A percentile compares a stretch with the other conserved stretches of the same genome.
Evolutionary conservation across 2,113 vertebrate species (phyloP).

Genomic region (Scatophagus argus): DNA sequence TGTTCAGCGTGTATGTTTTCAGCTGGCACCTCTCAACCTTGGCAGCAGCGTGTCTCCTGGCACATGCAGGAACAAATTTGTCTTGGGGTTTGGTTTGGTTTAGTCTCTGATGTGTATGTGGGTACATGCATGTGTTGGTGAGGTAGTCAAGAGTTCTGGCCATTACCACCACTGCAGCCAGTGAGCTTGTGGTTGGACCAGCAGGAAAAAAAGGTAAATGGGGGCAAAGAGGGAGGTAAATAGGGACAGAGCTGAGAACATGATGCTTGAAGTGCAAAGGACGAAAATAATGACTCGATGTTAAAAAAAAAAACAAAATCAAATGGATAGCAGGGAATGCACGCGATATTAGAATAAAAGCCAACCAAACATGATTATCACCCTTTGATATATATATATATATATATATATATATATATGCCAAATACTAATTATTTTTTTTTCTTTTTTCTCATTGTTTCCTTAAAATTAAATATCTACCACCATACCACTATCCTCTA

Average conservation of each 20-base stretch:
- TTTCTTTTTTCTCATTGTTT: neutral
- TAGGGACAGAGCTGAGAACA: constrained; percentile 31
- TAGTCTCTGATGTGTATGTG: constrained; percentile 47
- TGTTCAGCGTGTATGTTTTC: constrained; percentile 65
- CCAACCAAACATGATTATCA: neutral
- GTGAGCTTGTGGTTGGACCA: constrained; percentile 46
- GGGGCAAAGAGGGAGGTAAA: constrained; percentile 31
- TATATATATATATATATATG: constrained; percentile 19
- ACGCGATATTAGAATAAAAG: no score
- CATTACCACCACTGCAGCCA: constrained; percentile 69
- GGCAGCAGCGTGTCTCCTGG: constrained; percentile 70
- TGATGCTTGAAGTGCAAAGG: neutral
- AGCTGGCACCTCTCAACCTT: constrained; percentile 72
- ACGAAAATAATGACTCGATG: constrained; percentile 21
- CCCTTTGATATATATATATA: no score
- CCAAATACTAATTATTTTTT: neutral
- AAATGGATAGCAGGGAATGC: neutral
- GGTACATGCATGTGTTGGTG: constrained; percentile 39
- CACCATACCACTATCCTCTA: constrained; percentile 36
- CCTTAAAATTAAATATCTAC: constrained; percentile 32
- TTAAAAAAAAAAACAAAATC: constrained; percentile 5
- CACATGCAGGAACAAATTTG: constrained; percentile 76
- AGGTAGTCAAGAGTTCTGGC: constrained; percentile 64
- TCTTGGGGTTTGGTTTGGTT: constrained; percentile 75
- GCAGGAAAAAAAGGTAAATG: constrained; percentile 28